These are phyloP conservation scores for Ormyrus thymus DNA, from an alignment of 2,888 invertebrate genomes.

Conservation along the genomic window DNA sequence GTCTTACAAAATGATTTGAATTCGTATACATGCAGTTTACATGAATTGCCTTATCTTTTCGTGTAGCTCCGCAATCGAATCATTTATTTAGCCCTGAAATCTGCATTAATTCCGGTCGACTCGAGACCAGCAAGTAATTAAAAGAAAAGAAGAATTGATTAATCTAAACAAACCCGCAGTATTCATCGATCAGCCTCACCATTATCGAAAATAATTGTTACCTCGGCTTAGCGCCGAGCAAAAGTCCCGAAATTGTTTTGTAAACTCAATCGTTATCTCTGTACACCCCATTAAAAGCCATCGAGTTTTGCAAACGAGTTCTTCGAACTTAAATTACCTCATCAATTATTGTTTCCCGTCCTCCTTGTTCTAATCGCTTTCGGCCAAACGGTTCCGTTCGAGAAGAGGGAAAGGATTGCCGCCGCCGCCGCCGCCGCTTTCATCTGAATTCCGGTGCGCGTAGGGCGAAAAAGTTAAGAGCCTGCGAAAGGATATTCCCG, in stretches of 20 bases:
- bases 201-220: constrained; percentile 17
- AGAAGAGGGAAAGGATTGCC: neutral
- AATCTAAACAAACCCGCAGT: neutral
- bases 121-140: too few relatives aligned
- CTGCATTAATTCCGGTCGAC: too few relatives aligned
- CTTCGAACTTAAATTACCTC: constrained; percentile 47
- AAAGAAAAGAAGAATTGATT: neutral
- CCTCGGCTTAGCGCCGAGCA: neutral
- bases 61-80: too few relatives aligned
- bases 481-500: constrained; percentile 13
- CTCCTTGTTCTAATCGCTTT: constrained; percentile 19
- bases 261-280: neutral
- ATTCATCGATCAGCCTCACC: constrained; percentile 11
- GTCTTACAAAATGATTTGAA: too few relatives aligned
- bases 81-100: too few relatives aligned
- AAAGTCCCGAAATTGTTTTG: neutral
- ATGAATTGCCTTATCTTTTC: too few relatives aligned
- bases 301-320: constrained; percentile 20
- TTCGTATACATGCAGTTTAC: too few relatives aligned
- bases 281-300: constrained; percentile 11
- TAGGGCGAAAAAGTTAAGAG: constrained; percentile 16
- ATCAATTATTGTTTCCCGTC: constrained; percentile 38
- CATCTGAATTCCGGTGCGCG: constrained; percentile 25
- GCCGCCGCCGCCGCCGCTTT: neutral
- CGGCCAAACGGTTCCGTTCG: neutral